Conservation (phyloP, 1,140 invertebrate genomes). For the Pachypeltis micranthus region DNA sequence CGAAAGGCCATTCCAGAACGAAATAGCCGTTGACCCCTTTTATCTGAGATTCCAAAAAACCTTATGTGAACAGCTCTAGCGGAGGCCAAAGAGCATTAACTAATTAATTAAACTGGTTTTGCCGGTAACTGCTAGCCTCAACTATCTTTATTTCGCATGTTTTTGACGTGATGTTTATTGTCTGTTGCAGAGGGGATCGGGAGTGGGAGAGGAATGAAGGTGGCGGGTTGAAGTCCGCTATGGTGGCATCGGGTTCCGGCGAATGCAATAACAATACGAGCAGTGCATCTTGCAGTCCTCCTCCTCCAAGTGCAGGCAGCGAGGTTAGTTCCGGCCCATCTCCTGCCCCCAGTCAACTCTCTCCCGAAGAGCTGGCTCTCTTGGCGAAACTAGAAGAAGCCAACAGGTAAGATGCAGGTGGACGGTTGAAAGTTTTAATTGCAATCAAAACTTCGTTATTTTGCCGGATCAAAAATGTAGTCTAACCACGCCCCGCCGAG, state of each 20-base stretch:
- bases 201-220: constrained; percentile 34
- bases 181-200: constrained; percentile 31
- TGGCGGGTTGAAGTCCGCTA: constrained; percentile 26
- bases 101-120: neutral
- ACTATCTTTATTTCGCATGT: too few species aligned
- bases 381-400: constrained; percentile 87
- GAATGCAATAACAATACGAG: constrained; percentile 27
- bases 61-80: neutral
- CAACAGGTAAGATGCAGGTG: constrained; percentile 58
- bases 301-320: constrained; percentile 1
- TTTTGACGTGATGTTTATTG: too few species aligned
- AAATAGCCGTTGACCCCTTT: neutral
- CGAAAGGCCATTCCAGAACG: neutral
- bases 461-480: constrained; percentile 2
- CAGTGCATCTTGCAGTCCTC: neutral
- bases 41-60: too few species aligned
- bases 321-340: constrained; percentile 17
- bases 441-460: too few species aligned
- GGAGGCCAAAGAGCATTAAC: neutral
- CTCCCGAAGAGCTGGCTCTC: constrained; percentile 58
- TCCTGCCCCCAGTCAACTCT: constrained; percentile 38
- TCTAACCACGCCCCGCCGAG: neutral
- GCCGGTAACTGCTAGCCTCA: neutral
- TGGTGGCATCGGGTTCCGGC: constrained; percentile 28
- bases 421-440: too few species aligned